phyloP scores from a whole-genome alignment of 1,140 invertebrate species.

The Dendrolimus punctatus region DNA sequence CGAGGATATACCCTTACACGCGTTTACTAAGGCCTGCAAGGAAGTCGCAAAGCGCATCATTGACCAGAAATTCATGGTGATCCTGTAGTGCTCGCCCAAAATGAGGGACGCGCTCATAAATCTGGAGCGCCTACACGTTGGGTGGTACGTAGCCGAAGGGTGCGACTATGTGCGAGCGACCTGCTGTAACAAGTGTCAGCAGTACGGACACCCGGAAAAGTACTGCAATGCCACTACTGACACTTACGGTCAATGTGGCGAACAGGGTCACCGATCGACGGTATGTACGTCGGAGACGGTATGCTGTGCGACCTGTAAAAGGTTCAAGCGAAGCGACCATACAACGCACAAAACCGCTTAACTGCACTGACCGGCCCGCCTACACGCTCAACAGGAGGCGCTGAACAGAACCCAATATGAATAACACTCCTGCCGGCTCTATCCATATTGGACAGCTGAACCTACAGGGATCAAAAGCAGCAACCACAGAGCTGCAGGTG shows the following conservation, averaged over 20 bases:
- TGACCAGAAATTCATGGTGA: not conserved
- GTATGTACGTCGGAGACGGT: constrained; percentile 12
- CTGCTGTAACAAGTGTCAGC: constrained; percentile 26
- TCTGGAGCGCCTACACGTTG: constrained; percentile 7
- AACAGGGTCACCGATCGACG: constrained; percentile 10
- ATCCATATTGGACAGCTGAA: constrained; percentile 16
- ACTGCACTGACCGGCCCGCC: constrained; percentile 12
- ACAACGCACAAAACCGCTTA: constrained; percentile 10
- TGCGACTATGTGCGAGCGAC: constrained; percentile 14
- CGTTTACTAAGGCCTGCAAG: too few relatives aligned
- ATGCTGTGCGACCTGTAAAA: constrained; percentile 18
- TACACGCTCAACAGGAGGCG: constrained; percentile 8
- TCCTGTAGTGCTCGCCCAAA: constrained; percentile 2
- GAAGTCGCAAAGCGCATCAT: too few relatives aligned
- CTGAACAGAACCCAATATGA: not conserved
- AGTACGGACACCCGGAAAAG: constrained; percentile 26
- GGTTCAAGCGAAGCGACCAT: constrained; percentile 4
- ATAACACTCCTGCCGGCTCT: not conserved
- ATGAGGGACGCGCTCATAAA: constrained; percentile 9
- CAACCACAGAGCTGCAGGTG: constrained; percentile 14
- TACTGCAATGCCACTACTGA: constrained; percentile 11
- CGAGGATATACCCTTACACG: too few relatives aligned
- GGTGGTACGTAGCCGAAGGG: constrained; percentile 12
- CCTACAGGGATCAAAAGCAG: constrained; percentile 5
- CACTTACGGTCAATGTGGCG: constrained; percentile 15